Conservation (phyloP, 2,888 invertebrate species). For the Rotaria socialis region DNA sequence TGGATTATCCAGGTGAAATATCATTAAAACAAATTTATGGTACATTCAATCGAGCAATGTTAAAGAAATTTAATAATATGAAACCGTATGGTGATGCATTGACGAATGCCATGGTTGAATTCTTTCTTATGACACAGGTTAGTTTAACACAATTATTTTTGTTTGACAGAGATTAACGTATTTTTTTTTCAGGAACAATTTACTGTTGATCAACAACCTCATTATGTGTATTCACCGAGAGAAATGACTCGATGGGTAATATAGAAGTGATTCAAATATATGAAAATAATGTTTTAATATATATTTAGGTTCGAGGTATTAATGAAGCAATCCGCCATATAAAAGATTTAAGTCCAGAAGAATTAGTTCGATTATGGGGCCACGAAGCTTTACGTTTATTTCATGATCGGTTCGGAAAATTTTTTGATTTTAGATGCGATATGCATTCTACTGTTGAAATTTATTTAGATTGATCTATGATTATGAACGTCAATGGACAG, state of each 20-base stretch:
- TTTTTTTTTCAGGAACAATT: constrained; percentile 71
- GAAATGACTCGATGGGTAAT: constrained; percentile 97
- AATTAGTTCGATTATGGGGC: constrained; percentile 92
- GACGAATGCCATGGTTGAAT: constrained; percentile 97
- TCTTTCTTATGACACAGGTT: constrained; percentile 84
- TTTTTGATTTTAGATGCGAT: too few species aligned
- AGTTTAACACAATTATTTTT: not conserved
- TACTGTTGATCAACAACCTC: constrained; percentile 99
- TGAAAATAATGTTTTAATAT: not conserved
- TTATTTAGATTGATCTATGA: constrained; percentile 77
- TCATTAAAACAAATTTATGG: constrained; percentile 94
- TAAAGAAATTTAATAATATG: constrained; percentile 82
- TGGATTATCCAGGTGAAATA: constrained; percentile 96
- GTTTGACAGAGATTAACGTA: not conserved
- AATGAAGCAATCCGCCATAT: constrained; percentile 93
- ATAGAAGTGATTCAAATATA: not conserved
- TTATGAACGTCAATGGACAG: constrained; percentile 90
- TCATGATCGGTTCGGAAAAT: constrained; percentile 69
- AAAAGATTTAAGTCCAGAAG: constrained; percentile 83
- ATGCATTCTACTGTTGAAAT: not conserved
- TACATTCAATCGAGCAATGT: constrained; percentile 95
- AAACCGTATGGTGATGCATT: constrained; percentile 89
- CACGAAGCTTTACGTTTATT: constrained; percentile 95
- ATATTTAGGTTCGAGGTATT: constrained; percentile 79
- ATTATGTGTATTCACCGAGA: constrained; percentile 93